These are phyloP conservation scores for Cydia fagiglandana DNA, from an alignment of 1,140 invertebrate genomes.

Conservation along the genomic window DNA sequence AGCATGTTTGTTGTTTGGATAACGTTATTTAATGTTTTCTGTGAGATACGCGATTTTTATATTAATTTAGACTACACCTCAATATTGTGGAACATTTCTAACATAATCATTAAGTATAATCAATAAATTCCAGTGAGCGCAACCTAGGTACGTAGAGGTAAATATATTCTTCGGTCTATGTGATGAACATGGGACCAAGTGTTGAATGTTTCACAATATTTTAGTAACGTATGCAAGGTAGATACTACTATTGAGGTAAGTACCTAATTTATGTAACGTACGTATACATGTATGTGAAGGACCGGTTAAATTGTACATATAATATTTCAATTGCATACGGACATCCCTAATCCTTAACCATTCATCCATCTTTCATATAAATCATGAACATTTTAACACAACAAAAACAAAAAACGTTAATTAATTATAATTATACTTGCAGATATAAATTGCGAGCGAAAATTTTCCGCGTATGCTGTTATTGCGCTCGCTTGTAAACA, in stretches of 20 bases:
- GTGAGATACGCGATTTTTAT: no score
- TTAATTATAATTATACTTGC: neutral
- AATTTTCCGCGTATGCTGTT: neutral
- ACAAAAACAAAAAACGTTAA: slow-evolving; percentile 2
- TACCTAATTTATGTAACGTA: no score
- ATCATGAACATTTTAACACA: neutral
- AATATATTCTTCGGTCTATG: no score
- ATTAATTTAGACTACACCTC: no score
- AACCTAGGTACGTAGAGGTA: no score
- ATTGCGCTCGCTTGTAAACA: slow-evolving; percentile 6
- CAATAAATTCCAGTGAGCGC: no score
- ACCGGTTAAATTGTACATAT: neutral
- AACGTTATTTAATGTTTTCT: neutral
- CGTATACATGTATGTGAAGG: neutral
- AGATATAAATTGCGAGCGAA: neutral
- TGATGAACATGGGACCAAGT: no score
- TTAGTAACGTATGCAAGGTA: no score
- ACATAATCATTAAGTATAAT: no score
- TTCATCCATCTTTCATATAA: neutral
- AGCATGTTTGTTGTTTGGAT: neutral
- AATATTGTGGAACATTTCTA: no score
- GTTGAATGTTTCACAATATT: no score
- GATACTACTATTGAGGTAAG: no score
- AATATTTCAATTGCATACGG: neutral
- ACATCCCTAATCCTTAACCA: neutral